These are phyloP conservation scores for Temnothorax nylanderi DNA, from an alignment of 1,140 invertebrate genomes.

Conservation along the genomic window DNA sequence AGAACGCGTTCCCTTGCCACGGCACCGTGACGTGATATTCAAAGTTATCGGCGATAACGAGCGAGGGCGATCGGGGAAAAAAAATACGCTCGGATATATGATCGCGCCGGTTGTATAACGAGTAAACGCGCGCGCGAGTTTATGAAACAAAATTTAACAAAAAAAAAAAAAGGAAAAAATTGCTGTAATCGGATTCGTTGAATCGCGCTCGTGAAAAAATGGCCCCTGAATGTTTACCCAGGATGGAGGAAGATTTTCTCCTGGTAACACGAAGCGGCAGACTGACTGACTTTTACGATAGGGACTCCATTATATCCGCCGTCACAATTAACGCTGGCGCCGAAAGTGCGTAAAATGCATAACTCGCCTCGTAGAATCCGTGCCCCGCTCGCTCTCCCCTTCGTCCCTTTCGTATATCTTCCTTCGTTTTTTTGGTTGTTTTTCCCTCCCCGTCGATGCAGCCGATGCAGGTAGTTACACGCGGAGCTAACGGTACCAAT, in stretches of 20 bases:
- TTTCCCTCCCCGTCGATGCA: not conserved
- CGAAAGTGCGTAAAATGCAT: conserved; percentile 60
- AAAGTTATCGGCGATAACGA: conserved; percentile 33
- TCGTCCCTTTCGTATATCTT: not conserved
- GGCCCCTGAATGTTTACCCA: not conserved
- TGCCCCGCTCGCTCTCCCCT: not conserved
- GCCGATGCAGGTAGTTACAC: not conserved
- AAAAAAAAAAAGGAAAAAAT: not conserved
- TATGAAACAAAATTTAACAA: conserved; percentile 2
- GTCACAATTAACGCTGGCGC: conserved; percentile 49
- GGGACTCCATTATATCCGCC: not conserved
- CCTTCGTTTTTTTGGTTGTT: not conserved
- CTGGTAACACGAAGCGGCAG: conserved; percentile 9
- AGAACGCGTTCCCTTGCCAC: not conserved
- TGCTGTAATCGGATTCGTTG: conserved; percentile 35
- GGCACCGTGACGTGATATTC: not conserved
- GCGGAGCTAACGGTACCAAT: conserved; percentile 6
- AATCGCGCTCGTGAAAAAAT: not conserved
- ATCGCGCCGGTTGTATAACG: not conserved
- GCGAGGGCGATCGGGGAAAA: not conserved
- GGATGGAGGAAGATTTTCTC: conserved; percentile 53
- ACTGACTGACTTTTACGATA: conserved; percentile 56
- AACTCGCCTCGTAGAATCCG: conserved; percentile 49
- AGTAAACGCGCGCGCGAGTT: not conserved
- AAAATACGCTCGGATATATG: not conserved